Conservation (phyloP, 2,888 invertebrate genomes). For the Drosophila falleni region DNA sequence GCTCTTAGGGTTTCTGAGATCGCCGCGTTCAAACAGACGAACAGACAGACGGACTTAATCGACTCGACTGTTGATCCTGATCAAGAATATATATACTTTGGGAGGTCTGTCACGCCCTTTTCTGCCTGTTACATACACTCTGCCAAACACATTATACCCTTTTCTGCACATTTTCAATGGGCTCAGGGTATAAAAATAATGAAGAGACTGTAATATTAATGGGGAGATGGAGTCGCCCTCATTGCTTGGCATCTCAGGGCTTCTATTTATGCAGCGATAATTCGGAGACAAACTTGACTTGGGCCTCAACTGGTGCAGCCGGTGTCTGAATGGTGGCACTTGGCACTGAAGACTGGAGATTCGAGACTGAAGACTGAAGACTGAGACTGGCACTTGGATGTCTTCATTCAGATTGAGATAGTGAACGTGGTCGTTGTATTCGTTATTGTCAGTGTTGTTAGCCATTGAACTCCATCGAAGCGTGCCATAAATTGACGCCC, state of each 20-base stretch:
- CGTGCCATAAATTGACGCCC: slow-evolving; percentile 81
- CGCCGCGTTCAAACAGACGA: no score
- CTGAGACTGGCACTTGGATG: slow-evolving; percentile 54
- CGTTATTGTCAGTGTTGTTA: slow-evolving; percentile 41
- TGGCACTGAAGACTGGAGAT: neutral
- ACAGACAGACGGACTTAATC: no score
- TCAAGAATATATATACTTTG: no score
- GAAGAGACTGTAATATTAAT: slow-evolving; percentile 31
- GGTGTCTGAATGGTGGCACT: slow-evolving; percentile 14
- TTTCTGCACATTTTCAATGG: no score
- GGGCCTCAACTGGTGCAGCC: slow-evolving; percentile 31
- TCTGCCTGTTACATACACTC: no score
- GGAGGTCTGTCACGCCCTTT: no score
- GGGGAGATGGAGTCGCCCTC: slow-evolving; percentile 34
- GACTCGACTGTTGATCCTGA: no score
- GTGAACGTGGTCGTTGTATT: slow-evolving; percentile 17
- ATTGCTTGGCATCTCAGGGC: slow-evolving; percentile 23
- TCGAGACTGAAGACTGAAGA: neutral
- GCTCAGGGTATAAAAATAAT: slow-evolving; percentile 62
- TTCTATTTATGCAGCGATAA: slow-evolving; percentile 74
- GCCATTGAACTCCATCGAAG: slow-evolving; percentile 77
- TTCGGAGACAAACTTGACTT: slow-evolving; percentile 59
- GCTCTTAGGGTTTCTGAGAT: no score
- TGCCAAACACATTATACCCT: no score
- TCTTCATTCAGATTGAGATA: slow-evolving; percentile 58